Evolutionary conservation across 1,140 invertebrate genomes (phyloP).

Genomic region (Bombyx mandarina): DNA sequence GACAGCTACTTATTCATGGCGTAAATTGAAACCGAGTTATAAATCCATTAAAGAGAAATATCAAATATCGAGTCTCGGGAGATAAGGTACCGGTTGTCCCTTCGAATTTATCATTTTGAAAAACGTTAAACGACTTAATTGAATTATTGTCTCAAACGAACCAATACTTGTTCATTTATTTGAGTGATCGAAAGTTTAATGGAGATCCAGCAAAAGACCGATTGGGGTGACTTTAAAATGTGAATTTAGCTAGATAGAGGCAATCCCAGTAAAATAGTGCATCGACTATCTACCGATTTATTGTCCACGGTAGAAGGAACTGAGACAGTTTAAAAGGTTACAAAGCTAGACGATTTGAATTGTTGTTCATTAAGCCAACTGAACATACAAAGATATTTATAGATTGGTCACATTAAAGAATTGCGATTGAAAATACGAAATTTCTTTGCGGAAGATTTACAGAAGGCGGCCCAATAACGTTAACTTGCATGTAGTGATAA

Average conservation of each 20-base stretch:
- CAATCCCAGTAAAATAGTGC: slow-evolving; percentile 36
- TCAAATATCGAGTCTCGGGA: slow-evolving; percentile 32
- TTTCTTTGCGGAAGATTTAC: too few species aligned
- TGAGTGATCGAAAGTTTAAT: background rate
- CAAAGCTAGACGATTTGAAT: too few species aligned
- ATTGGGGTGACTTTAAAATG: slow-evolving; percentile 41
- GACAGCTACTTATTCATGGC: slow-evolving; percentile 17
- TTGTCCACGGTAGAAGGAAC: slow-evolving; percentile 13
- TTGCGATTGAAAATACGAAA: too few species aligned
- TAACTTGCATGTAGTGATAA: slow-evolving; percentile 20
- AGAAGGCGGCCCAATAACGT: background rate
- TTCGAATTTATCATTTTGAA: slow-evolving; percentile 26
- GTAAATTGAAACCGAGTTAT: slow-evolving; percentile 39
- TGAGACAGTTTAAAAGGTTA: too few species aligned
- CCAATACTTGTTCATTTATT: background rate
- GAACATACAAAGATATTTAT: too few species aligned
- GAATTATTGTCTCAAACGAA: background rate
- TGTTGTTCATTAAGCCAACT: too few species aligned
- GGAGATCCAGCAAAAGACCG: slow-evolving; percentile 23
- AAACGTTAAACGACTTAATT: slow-evolving; percentile 8
- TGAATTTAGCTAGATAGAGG: slow-evolving; percentile 44
- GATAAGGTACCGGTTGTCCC: slow-evolving; percentile 24
- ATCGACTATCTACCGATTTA: slow-evolving; percentile 31
- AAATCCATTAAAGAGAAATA: slow-evolving; percentile 44
- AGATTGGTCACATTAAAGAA: too few species aligned